phyloP scores from a whole-genome alignment of 1,140 invertebrate genomes.

The Pseudobourletiella spinata region DNA sequence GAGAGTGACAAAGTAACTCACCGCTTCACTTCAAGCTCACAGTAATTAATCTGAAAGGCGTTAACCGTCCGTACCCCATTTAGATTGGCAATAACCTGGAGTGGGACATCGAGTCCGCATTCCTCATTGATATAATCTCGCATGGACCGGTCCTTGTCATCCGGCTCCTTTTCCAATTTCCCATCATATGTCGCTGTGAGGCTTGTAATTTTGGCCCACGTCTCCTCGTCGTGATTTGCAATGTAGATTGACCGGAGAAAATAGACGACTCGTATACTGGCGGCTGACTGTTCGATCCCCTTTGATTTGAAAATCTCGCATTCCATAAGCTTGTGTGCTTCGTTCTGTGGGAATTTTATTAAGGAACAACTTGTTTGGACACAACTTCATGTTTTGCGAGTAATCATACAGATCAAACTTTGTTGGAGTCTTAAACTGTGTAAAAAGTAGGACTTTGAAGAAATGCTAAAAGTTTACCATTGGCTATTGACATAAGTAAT shows the following conservation, averaged over 20 bases:
- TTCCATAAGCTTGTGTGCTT: not conserved
- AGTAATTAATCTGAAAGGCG: conserved; percentile 5
- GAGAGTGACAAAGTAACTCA: not conserved
- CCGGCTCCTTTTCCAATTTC: not conserved
- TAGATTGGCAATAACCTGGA: not conserved
- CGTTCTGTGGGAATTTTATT: not conserved
- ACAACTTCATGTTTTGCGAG: too few species aligned
- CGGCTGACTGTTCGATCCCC: not conserved
- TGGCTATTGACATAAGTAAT: too few species aligned
- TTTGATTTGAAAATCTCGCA: not conserved
- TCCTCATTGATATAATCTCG: not conserved
- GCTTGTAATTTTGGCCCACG: not conserved
- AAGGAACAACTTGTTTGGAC: too few species aligned
- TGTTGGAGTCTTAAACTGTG: not conserved
- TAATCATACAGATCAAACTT: not conserved
- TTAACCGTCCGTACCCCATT: not conserved
- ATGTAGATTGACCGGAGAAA: not conserved
- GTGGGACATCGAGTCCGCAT: not conserved
- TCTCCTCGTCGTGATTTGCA: not conserved
- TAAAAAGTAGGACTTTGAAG: too few species aligned
- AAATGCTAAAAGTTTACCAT: too few species aligned
- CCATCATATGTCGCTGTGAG: not conserved
- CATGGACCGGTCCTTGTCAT: not conserved
- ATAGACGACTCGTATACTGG: not conserved
- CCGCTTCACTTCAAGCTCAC: not conserved